Percentiles rank a stretch among this genome's conserved stretches.
phyloP scores from a whole-genome alignment of 2,888 invertebrate species.

The Andrena praecox region DNA sequence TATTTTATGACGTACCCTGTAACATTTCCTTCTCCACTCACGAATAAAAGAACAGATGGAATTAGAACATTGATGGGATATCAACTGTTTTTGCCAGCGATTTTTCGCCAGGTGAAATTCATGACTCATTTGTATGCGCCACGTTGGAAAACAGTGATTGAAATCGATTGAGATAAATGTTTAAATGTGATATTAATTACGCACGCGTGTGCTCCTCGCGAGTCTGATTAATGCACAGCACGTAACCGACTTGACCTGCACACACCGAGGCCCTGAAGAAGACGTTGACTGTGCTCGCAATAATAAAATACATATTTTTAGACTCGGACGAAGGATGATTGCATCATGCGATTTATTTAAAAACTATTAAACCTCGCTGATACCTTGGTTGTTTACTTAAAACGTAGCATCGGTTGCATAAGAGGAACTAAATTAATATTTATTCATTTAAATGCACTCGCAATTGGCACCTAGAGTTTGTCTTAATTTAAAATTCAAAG shows the following conservation, averaged over 20 bases:
- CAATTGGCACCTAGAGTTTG: background rate
- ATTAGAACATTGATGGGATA: no score
- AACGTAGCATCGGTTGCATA: background rate
- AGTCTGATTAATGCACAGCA: constrained; percentile 19
- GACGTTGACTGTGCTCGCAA: background rate
- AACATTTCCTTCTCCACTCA: no score
- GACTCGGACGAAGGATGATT: background rate
- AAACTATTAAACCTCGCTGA: background rate
- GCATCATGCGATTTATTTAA: background rate
- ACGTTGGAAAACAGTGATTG: background rate
- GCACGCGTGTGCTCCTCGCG: background rate
- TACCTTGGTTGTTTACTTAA: background rate
- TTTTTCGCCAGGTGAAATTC: background rate
- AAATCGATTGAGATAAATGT: constrained; percentile 1
- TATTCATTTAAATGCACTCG: constrained; percentile 19
- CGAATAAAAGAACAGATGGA: no score
- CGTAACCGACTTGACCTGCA: constrained; percentile 10
- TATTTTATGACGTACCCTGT: no score
- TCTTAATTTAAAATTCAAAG: background rate
- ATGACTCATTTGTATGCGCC: background rate
- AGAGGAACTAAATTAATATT: background rate
- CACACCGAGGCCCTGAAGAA: constrained; percentile 10
- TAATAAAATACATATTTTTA: background rate
- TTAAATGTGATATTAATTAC: constrained; percentile 17
- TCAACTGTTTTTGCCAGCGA: no score